phyloP scores from a whole-genome alignment of 2,888 invertebrate species.

The Dusona sp. region DNA sequence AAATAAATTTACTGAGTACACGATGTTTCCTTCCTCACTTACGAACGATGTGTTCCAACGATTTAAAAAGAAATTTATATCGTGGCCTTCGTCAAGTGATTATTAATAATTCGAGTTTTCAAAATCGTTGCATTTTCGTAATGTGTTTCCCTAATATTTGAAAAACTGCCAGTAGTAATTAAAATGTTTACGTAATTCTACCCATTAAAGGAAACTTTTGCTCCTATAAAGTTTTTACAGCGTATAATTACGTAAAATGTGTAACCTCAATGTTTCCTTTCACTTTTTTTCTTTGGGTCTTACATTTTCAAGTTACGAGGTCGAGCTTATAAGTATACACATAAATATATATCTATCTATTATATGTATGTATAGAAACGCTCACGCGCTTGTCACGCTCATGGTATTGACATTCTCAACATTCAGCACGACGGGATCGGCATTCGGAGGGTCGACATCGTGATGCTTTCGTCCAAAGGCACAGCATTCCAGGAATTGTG shows the following conservation, averaged over 20 bases:
- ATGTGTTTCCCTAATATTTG: neutral
- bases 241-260: neutral
- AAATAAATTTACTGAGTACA: neutral
- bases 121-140: neutral
- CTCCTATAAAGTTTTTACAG: neutral
- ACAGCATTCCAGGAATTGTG: neutral
- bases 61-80: too few relatives aligned
- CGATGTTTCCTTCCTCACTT: neutral
- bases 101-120: neutral
- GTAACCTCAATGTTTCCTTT: neutral
- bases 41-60: neutral
- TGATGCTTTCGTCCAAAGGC: neutral
- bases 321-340: neutral
- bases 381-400: neutral
- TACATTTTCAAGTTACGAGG: neutral
- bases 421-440: slow-evolving; percentile 7
- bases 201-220: neutral
- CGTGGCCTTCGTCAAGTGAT: neutral
- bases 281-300: neutral
- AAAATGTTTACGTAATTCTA: neutral
- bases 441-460: neutral
- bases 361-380: neutral
- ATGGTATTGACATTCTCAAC: slow-evolving; percentile 14
- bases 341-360: neutral
- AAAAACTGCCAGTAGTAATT: neutral